A percentile compares a stretch with the other conserved stretches of the same genome.
phyloP scores from a whole-genome alignment of 2,888 invertebrate genomes.

The Calameuta filiformis region DNA sequence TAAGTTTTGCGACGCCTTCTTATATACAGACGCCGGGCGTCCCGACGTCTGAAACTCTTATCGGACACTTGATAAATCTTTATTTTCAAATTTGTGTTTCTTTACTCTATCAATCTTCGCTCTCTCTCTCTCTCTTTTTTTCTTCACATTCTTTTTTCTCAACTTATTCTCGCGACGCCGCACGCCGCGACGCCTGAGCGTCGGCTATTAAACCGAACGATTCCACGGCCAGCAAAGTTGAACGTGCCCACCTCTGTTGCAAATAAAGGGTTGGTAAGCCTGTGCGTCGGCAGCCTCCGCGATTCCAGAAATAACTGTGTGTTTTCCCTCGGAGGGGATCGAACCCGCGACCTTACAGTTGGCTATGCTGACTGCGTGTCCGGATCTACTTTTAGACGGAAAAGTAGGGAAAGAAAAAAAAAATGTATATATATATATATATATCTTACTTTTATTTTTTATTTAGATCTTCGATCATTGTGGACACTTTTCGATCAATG shows the following conservation, averaged over 20 bases:
- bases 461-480: too few species aligned
- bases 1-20: too few species aligned
- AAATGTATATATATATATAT: neutral
- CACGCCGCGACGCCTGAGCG: conserved; percentile 9
- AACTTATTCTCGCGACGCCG: neutral
- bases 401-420: neutral
- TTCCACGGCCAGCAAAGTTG: conserved; percentile 25
- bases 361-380: conserved; percentile 7
- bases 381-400: conserved; percentile 6
- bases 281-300: conserved; percentile 33
- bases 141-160: too few species aligned
- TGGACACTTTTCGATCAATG: too few species aligned
- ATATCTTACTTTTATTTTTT: too few species aligned
- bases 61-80: too few species aligned
- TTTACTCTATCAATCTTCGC: too few species aligned
- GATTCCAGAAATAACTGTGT: conserved; percentile 59
- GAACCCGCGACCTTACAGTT: conserved; percentile 57
- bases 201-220: conserved; percentile 6
- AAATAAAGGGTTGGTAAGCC: conserved; percentile 24
- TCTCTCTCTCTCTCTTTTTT: too few species aligned
- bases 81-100: too few species aligned
- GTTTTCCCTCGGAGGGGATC: conserved; percentile 60
- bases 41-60: too few species aligned
- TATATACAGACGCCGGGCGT: too few species aligned
- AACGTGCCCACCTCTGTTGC: conserved; percentile 25